Base-by-base conservation (phyloP, 2,888 invertebrate genomes). In the Ganaspis brasiliensis region DNA sequence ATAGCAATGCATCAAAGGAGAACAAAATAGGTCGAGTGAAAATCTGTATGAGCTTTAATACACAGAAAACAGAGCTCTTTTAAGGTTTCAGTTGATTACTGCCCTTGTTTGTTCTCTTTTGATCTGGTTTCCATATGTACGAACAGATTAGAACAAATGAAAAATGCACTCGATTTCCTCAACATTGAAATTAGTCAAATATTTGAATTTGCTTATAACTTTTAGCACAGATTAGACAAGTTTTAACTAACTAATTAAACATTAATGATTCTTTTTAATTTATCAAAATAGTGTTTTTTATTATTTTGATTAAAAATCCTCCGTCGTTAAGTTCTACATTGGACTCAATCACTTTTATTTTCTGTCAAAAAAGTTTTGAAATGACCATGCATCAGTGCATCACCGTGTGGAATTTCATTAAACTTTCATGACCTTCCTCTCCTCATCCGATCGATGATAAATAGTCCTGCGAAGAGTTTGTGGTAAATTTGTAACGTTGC, bases 401-500 rank as follows among this genome's bases (percentile, higher is more conserved):
- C 24, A 63, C 21, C 4, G n/a, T 14, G 21, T 6, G 37, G 40
- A 63, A 63, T 63, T 63, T 67, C 45, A 67, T 67, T 45, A n/a
- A 45, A 45, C 40, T n/a, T 67, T 67, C 24, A 45, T 45, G 45
- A n/a, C n/a, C n/a, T 67, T 67, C 16, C 26, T n/a, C n/a, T n/a
- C 24, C 24, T 24, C 24, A 45, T 24, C 24, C 45, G 10, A 45
- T 67, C 67, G 16, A 67, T 26, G 24, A 67, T 67, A 26, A 45
- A 67, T 67, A 49, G n/a, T 45, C 67, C n/a, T 4, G 24, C 45
- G 24, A 67, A 63, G 45, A 67, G 67, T 67, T 67, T 67, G 26
- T 67, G 21, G n/a, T 8, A 21, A 63, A 45, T 63, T 21, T 63
- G 8, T 21, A 40, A 63, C 14, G 40, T 21, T 1, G n/a, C 8